Percentiles rank a stretch among this genome's conserved stretches.
These are phyloP conservation scores for Embiotoca jacksoni DNA, from an alignment of 2,113 vertebrate genomes.

Conservation along the genomic window DNA sequence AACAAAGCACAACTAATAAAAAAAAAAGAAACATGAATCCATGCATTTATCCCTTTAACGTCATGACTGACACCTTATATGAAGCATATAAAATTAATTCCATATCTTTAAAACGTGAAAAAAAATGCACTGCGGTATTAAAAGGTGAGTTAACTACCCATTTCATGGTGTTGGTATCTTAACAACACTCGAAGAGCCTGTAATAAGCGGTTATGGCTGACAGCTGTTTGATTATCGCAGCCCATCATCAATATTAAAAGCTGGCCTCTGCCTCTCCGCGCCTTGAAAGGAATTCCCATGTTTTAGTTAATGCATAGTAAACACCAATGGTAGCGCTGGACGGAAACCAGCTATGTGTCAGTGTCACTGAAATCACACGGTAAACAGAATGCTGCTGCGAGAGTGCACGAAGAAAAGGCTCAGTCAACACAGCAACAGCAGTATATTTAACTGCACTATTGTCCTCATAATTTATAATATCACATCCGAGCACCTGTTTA, in stretches of 20 bases:
- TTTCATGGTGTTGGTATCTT: slow-evolving; percentile 23
- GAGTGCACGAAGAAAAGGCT: slow-evolving; percentile 26
- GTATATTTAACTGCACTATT: slow-evolving; percentile 2
- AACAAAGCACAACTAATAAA: too few species aligned
- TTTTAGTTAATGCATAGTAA: slow-evolving; percentile 49
- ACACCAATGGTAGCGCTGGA: slow-evolving; percentile 55
- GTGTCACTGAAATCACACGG: slow-evolving; percentile 55
- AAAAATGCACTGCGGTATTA: neutral
- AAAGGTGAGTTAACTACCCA: slow-evolving; percentile 11
- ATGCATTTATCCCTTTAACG: neutral
- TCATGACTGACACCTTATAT: neutral
- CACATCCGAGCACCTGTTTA: neutral
- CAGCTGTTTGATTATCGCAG: slow-evolving; percentile 67
- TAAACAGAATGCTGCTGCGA: slow-evolving; percentile 40
- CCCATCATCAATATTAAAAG: slow-evolving; percentile 65
- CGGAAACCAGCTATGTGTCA: slow-evolving; percentile 64
- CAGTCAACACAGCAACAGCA: slow-evolving; percentile 26
- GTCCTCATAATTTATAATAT: slow-evolving; percentile 11
- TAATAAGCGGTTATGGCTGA: slow-evolving; percentile 52
- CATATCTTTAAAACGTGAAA: too few species aligned
- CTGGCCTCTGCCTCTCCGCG: slow-evolving; percentile 37
- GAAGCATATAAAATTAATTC: neutral
- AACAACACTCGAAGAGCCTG: slow-evolving; percentile 28
- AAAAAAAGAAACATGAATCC: neutral
- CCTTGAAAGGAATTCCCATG: slow-evolving; percentile 37